phyloP scores from a whole-genome alignment of 2,888 invertebrate genomes.

The Sinelater perroti region DNA sequence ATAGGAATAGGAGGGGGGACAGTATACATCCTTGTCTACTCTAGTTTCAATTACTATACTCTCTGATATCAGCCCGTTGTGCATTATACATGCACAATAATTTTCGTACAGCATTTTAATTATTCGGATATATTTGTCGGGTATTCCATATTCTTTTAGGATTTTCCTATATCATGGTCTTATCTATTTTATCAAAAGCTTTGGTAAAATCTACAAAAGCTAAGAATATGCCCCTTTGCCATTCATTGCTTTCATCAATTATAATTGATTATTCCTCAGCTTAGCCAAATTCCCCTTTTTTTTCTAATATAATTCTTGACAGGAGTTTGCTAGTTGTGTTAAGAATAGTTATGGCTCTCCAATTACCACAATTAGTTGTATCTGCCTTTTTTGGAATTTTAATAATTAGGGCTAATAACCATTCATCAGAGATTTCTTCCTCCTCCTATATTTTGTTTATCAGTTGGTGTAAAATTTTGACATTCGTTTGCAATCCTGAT shows the following conservation, averaged over 20 bases:
- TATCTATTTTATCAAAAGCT: slow-evolving; percentile 8
- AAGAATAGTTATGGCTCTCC: no score
- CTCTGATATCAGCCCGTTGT: background rate
- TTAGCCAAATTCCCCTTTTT: no score
- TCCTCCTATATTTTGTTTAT: no score
- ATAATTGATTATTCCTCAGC: no score
- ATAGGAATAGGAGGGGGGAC: background rate
- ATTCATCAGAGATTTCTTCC: no score
- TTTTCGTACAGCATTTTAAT: background rate
- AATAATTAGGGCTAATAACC: no score
- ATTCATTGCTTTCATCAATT: background rate
- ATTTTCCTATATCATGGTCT: background rate
- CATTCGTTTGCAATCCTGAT: no score
- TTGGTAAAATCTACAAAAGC: background rate
- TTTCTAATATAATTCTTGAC: no score
- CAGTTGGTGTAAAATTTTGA: no score
- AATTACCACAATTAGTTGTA: no score
- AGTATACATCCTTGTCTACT: slow-evolving; percentile 8
- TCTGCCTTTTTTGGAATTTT: no score
- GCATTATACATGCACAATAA: background rate
- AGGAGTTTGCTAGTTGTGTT: no score
- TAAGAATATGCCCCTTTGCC: slow-evolving; percentile 1
- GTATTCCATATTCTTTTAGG: background rate
- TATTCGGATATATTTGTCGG: background rate
- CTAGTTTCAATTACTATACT: background rate